phyloP scores from a whole-genome alignment of 2,888 invertebrate species.

The Drosophila subquinaria region DNA sequence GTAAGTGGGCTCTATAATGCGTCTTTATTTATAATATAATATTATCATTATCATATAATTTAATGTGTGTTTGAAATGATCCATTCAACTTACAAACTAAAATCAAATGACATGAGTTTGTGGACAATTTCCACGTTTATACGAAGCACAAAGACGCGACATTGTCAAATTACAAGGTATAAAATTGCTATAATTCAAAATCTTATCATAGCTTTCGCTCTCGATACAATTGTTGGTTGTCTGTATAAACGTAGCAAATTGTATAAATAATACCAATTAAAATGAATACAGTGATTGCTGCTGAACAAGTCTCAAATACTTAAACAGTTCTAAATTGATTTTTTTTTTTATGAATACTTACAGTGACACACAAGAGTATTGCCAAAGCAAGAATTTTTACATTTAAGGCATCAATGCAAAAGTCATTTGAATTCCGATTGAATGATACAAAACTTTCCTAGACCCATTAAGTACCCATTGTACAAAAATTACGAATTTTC shows the following conservation, averaged over 20 bases:
- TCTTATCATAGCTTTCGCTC: background rate
- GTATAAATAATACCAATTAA: slow-evolving; percentile 4
- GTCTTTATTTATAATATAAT: slow-evolving; percentile 60
- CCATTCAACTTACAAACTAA: slow-evolving; percentile 57
- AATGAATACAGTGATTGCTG: slow-evolving; percentile 1
- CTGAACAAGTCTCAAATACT: background rate
- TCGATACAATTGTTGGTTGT: background rate
- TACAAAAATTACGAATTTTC: too few species aligned
- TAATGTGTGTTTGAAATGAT: slow-evolving; percentile 36
- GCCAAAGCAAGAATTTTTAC: too few species aligned
- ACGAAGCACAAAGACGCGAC: slow-evolving; percentile 17
- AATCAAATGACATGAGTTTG: slow-evolving; percentile 45
- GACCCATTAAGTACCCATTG: too few species aligned
- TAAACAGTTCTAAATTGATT: background rate
- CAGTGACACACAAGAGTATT: too few species aligned
- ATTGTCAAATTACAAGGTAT: slow-evolving; percentile 10
- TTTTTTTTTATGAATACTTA: background rate
- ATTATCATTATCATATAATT: slow-evolving; percentile 42
- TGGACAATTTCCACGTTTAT: slow-evolving; percentile 23
- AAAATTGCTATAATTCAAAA: slow-evolving; percentile 19
- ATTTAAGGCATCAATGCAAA: too few species aligned
- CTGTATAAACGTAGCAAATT: slow-evolving; percentile 32
- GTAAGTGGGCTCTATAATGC: slow-evolving; percentile 72
- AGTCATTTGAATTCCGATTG: too few species aligned
- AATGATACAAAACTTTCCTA: too few species aligned